phyloP scores from a whole-genome alignment of 2,888 invertebrate genomes.

The Dromius quadrimaculatus region DNA sequence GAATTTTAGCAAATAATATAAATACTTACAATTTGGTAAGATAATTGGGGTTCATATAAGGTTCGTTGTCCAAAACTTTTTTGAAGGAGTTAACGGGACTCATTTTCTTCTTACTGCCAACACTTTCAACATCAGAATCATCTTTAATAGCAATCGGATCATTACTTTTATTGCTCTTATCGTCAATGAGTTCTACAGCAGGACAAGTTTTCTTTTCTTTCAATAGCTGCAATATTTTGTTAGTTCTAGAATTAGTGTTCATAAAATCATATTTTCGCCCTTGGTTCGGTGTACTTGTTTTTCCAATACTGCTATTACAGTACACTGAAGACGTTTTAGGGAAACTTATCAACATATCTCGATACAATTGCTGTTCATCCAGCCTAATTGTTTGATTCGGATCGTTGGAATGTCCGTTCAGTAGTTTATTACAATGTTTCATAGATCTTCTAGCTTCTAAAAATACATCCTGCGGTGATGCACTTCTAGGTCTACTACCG shows the following conservation, averaged over 20 bases:
- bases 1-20: slow-evolving; percentile 29
- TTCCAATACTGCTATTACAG: slow-evolving; percentile 54
- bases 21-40: slow-evolving; percentile 67
- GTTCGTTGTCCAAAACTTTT: slow-evolving; percentile 69
- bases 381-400: slow-evolving; percentile 70
- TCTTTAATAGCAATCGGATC: slow-evolving; percentile 61
- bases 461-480: slow-evolving; percentile 7
- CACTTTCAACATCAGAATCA: slow-evolving; percentile 63
- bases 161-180: slow-evolving; percentile 48
- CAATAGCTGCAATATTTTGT: slow-evolving; percentile 55
- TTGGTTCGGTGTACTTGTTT: slow-evolving; percentile 59
- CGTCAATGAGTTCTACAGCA: slow-evolving; percentile 54
- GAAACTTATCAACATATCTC: slow-evolving; percentile 69
- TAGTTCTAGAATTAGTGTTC: slow-evolving; percentile 52
- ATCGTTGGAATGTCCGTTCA: slow-evolving; percentile 56
- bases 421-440: slow-evolving; percentile 44
- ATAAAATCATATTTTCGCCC: slow-evolving; percentile 55
- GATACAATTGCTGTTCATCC: slow-evolving; percentile 71
- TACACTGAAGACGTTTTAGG: slow-evolving; percentile 54
- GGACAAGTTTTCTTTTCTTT: slow-evolving; percentile 44
- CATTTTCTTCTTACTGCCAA: slow-evolving; percentile 64
- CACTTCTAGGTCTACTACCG: neutral
- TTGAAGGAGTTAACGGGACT: slow-evolving; percentile 70
- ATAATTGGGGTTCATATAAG: slow-evolving; percentile 70
- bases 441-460: slow-evolving; percentile 26